Evolutionary conservation across 2,888 invertebrate genomes (phyloP).

Genomic region (Troides oblongomaculatus): DNA sequence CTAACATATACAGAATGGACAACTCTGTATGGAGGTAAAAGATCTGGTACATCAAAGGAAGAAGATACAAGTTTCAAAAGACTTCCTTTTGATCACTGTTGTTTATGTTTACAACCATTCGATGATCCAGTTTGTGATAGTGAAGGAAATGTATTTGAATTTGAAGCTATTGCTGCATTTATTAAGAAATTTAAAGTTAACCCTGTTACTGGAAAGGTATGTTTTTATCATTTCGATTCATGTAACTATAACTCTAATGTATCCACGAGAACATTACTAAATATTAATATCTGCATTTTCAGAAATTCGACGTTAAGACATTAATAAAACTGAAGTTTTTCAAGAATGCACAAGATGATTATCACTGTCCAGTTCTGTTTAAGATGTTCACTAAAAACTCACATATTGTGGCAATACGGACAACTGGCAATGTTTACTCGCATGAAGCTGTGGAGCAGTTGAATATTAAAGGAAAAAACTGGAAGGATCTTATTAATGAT

Average conservation of each 20-base stretch:
- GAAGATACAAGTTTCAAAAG: constrained; percentile 92
- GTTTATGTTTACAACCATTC: constrained; percentile 94
- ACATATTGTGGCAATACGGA: constrained; percentile 93
- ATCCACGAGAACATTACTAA: no score
- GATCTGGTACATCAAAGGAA: constrained; percentile 83
- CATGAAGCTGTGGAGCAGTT: constrained; percentile 97
- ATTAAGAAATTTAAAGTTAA: constrained; percentile 95
- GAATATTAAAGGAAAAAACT: constrained; percentile 96
- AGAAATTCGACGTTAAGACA: constrained; percentile 89
- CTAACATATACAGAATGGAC: constrained; percentile 93
- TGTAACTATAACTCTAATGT: no score
- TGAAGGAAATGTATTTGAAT: constrained; percentile 95
- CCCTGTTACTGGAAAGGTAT: constrained; percentile 93
- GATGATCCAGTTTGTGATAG: constrained; percentile 94
- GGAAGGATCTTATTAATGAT: constrained; percentile 95
- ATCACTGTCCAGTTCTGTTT: constrained; percentile 96
- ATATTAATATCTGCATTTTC: constrained; percentile 42
- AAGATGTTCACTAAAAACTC: constrained; percentile 96
- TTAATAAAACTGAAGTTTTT: constrained; percentile 92
- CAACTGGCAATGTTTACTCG: constrained; percentile 97
- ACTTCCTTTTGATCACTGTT: constrained; percentile 95
- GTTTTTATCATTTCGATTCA: no score
- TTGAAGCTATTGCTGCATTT: constrained; percentile 92
- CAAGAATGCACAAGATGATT: constrained; percentile 90
- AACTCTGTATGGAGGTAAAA: constrained; percentile 93